Percentiles rank a stretch among this genome's conserved stretches.
These are phyloP conservation scores for Diaphora mendica DNA, from an alignment of 2,888 invertebrate species.

Conservation along the genomic window DNA sequence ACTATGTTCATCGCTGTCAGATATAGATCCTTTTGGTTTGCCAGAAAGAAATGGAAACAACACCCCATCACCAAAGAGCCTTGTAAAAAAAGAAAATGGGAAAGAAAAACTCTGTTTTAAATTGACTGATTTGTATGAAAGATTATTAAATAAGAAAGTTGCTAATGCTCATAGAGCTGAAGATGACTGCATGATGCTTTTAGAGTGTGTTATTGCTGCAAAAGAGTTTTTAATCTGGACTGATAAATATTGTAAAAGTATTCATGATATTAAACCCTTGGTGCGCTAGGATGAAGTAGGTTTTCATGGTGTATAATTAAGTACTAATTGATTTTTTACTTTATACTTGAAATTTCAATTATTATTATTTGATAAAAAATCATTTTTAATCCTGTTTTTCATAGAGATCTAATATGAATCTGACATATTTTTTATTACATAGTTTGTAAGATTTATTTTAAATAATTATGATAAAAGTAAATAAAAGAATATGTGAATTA, in stretches of 20 bases:
- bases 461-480: not conserved
- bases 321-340: not conserved
- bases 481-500: not conserved
- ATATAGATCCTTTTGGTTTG: conserved; percentile 48
- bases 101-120: conserved; percentile 54
- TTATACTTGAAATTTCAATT: not conserved
- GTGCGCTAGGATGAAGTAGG: conserved; percentile 36
- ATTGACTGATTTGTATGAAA: conserved; percentile 84
- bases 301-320: not conserved
- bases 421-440: not conserved
- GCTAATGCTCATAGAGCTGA: conserved; percentile 88
- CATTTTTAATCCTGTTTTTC: not conserved
- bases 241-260: conserved; percentile 61
- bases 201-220: conserved; percentile 86
- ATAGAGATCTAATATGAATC: not conserved
- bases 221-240: conserved; percentile 87
- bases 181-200: conserved; percentile 88
- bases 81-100: conserved; percentile 5
- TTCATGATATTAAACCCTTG: conserved; percentile 64
- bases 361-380: not conserved
- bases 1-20: conserved; percentile 58
- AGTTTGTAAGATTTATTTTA: not conserved
- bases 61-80: not conserved
- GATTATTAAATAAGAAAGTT: conserved; percentile 80
- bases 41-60: conserved; percentile 14